Evolutionary conservation across 2,888 invertebrate species (phyloP).

Genomic region (Diaperis boleti): DNA sequence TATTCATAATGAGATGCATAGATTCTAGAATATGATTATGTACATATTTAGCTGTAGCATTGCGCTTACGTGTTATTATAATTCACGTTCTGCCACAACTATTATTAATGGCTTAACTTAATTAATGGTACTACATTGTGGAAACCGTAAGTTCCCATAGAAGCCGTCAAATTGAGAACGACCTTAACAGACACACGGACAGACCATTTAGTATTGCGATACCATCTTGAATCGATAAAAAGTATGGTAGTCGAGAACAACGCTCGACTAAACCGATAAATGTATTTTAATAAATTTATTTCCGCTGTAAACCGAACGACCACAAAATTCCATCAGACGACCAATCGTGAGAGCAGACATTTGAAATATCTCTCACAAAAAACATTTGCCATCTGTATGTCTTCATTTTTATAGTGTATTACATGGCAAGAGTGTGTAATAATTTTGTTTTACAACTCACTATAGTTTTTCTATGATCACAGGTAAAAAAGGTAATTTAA

Average conservation of each 20-base stretch:
- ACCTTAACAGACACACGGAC: conserved; percentile 16
- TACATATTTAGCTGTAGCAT: background rate
- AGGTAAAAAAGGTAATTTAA: no score
- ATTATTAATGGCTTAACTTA: conserved; percentile 18
- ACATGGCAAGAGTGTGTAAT: no score
- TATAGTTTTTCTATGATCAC: no score
- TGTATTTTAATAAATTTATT: conserved; percentile 41
- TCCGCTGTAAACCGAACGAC: conserved; percentile 31
- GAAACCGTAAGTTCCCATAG: conserved; percentile 18
- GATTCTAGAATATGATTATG: conserved; percentile 3
- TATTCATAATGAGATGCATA: conserved; percentile 4
- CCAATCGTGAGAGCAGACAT: conserved; percentile 23
- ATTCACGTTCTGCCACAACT: conserved; percentile 4
- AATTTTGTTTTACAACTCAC: no score
- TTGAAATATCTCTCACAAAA: conserved; percentile 33
- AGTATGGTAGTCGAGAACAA: conserved; percentile 17
- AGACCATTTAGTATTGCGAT: conserved; percentile 10
- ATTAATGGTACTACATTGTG: conserved; percentile 13
- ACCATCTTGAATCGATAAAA: conserved; percentile 26
- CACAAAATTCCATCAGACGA: conserved; percentile 26
- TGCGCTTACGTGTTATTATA: conserved; percentile 6
- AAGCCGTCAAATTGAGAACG: conserved; percentile 18
- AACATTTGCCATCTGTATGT: background rate
- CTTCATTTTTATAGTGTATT: background rate
- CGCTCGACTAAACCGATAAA: conserved; percentile 39